phyloP scores from a whole-genome alignment of 2,797 vertebrate genomes.

The Merluccius polli region DNA sequence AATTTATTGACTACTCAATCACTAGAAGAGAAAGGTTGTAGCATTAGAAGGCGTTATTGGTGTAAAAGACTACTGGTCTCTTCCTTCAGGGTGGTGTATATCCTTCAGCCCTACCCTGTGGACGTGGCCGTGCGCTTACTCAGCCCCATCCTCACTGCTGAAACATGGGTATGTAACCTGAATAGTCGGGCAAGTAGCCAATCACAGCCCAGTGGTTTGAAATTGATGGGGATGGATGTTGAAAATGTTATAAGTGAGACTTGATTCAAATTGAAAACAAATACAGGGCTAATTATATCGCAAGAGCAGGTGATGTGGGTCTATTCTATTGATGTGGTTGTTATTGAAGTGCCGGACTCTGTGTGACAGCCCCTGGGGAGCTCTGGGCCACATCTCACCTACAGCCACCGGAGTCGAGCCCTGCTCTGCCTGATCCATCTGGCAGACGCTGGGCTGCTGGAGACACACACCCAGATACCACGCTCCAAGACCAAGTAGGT shows the following conservation, averaged over 20 bases:
- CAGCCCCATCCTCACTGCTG: constrained; percentile 76
- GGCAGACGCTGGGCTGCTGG: constrained; percentile 77
- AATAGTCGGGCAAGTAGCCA: background rate
- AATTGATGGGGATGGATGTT: background rate
- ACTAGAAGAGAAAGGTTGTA: background rate
- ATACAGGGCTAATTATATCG: background rate
- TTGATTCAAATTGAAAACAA: no score
- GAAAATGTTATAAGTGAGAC: no score
- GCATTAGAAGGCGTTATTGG: background rate
- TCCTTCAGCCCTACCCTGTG: constrained; percentile 78
- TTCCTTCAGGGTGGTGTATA: constrained; percentile 80
- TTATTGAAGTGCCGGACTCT: background rate
- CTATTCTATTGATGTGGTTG: background rate
- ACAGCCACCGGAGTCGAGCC: constrained; percentile 82
- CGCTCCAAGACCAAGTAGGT: constrained; percentile 81
- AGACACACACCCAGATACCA: constrained; percentile 81
- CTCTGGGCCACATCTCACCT: constrained; percentile 78
- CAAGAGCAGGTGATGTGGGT: background rate
- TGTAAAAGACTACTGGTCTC: background rate
- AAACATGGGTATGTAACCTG: constrained; percentile 79
- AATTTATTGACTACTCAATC: background rate
- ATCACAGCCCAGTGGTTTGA: background rate
- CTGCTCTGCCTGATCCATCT: constrained; percentile 86
- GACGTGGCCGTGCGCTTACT: constrained; percentile 81
- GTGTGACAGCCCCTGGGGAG: constrained; percentile 75